Evolutionary conservation across 2,113 vertebrate species (phyloP).

Genomic region (Bufo gargarizans): DNA sequence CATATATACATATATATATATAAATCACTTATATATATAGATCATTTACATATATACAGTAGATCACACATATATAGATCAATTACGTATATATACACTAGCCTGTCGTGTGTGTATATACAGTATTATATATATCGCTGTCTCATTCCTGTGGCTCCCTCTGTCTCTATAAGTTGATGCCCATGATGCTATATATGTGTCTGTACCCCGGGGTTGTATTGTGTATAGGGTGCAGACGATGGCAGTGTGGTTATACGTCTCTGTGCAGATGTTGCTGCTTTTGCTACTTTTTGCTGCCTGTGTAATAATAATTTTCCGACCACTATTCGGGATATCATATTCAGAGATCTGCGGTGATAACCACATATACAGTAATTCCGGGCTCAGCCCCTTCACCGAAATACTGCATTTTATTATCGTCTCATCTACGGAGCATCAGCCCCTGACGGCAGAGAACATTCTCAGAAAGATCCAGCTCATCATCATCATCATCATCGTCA

Average conservation of each 20-base stretch:
- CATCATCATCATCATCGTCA: background rate
- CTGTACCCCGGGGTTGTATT: no score
- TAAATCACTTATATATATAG: background rate
- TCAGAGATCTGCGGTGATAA: constrained; percentile 7
- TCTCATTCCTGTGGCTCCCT: no score
- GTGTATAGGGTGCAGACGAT: background rate
- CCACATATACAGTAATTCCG: constrained; percentile 26
- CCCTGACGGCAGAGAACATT: background rate
- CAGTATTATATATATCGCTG: no score
- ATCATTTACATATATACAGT: background rate
- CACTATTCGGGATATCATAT: background rate
- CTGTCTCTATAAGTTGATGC: no score
- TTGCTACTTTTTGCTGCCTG: background rate
- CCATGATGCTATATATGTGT: no score
- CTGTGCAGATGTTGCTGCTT: background rate
- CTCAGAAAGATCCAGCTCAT: constrained; percentile 19
- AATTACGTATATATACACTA: no score
- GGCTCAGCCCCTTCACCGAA: background rate
- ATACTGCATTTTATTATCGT: constrained; percentile 18
- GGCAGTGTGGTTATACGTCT: background rate
- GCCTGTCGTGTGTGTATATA: no score
- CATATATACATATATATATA: background rate
- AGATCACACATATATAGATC: no score
- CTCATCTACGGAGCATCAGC: constrained; percentile 28
- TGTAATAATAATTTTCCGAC: constrained; percentile 27